Evolutionary conservation across 2,113 vertebrate genomes (phyloP), one percentile per base, ranked within the genome.

Genomic region (Geothlypis trichas): DNA sequence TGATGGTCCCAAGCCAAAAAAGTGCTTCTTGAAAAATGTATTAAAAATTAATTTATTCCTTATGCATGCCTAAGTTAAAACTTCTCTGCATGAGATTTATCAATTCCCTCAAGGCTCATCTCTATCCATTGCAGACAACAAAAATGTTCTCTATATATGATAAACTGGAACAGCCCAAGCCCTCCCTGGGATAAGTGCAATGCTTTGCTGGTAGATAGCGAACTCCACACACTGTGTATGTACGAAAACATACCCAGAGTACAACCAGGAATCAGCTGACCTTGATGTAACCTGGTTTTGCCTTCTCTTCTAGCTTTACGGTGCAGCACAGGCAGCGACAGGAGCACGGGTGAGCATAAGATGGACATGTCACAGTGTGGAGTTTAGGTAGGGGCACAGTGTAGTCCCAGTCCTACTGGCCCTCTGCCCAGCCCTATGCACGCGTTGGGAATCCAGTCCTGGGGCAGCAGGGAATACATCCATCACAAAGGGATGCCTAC

Each of bases 1-100:
- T 37, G 75, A 88, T 67, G 86, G 75, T 93, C 91, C 76, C 9
- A 7, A 97, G 95, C 89, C 92, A 94, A 94, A 93, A 91, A 95
- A 93, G 30, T 74, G 52, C 72, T 96, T 91, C 95, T 97, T 95
- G 84, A 95, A 95, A 96, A 96, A 93, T 89, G 74, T 91, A 97
- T 96, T 96, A 95, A 97, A 96, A 95, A 96, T 87, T 95, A 95
- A 96, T 95, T 86, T 97, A 86, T 95, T 96, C 95, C 95, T 91
- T 87, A 89, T 96, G 94, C 57, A 77, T 41, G 73, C 91, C 66
- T 92, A 86, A 90, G 81, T 88, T 91, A 84, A 94, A 94, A 33
- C 33, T 89, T 95, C 65, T 96, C 7, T 0, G 66, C 58, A 62
- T 89, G 62, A 87, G 49, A 65, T 94, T 96, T 95, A 91, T 91